phyloP scores from a whole-genome alignment of 2,797 vertebrate genomes.

The Cynopterus sphinx region DNA sequence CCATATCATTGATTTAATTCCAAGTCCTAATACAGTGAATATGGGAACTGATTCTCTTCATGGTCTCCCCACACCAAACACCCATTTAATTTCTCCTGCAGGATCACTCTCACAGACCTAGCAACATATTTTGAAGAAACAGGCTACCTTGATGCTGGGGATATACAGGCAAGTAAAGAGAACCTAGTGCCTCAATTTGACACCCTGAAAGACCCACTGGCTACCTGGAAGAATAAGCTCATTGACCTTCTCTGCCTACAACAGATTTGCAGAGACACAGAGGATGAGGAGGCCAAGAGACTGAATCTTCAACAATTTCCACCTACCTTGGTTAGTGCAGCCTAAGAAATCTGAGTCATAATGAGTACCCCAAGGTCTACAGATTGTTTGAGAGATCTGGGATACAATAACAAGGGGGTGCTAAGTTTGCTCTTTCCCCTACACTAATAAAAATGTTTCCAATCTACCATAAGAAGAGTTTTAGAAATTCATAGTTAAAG shows the following conservation, averaged over 20 bases:
- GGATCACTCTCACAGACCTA: constrained; percentile 66
- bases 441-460: neutral
- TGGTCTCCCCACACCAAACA: rapidly evolving
- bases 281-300: constrained; percentile 79
- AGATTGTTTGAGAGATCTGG: neutral
- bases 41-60: neutral
- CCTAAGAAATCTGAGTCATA: rapidly evolving
- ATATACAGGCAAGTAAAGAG: constrained; percentile 47
- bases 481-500: neutral
- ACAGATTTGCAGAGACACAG: constrained; percentile 69
- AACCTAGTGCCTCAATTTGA: constrained; percentile 54
- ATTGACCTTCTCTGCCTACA: constrained; percentile 53
- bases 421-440: neutral
- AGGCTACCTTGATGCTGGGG: constrained; percentile 46
- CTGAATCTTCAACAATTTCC: constrained; percentile 69
- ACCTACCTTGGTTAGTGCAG: constrained; percentile 66
- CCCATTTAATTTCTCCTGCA: neutral
- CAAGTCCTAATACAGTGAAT: neutral
- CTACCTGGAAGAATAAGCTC: constrained; percentile 63
- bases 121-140: constrained; percentile 67
- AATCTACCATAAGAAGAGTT: neutral
- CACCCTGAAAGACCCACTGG: constrained; percentile 63
- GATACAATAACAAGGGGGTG: too few species aligned
- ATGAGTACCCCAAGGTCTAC: neutral
- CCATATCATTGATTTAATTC: neutral